Percentiles rank a stretch among this genome's conserved stretches.
These are phyloP conservation scores for Pluvialis apricaria DNA, from an alignment of 2,113 vertebrate genomes.

Conservation along the genomic window DNA sequence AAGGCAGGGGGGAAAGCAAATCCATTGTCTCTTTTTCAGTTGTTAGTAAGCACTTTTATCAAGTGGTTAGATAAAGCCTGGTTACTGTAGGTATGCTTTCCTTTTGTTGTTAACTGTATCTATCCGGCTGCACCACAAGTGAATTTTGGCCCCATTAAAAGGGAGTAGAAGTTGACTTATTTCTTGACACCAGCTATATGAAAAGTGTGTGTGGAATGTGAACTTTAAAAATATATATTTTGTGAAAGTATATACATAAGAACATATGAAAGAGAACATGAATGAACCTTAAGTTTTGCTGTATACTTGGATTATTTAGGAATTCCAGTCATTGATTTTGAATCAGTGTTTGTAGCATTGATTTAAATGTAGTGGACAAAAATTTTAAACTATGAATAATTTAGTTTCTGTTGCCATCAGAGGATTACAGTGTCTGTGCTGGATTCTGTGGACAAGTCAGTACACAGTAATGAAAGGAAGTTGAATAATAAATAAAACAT, in stretches of 20 bases:
- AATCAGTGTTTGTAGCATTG: slow-evolving; percentile 53
- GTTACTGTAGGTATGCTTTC: background rate
- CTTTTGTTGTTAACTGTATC: background rate
- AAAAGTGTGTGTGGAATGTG: background rate
- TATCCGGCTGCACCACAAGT: background rate
- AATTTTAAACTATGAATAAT: slow-evolving; percentile 47
- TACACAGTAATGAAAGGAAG: slow-evolving; percentile 43
- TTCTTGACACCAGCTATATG: background rate
- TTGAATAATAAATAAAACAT: slow-evolving; percentile 66
- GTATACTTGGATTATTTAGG: background rate
- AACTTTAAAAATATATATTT: background rate
- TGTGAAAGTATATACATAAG: background rate
- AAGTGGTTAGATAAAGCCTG: background rate
- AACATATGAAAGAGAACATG: background rate
- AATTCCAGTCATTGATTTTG: background rate
- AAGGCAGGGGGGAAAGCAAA: background rate
- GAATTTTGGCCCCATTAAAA: background rate
- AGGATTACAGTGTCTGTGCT: slow-evolving; percentile 44
- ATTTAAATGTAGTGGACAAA: slow-evolving; percentile 54
- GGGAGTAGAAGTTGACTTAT: background rate
- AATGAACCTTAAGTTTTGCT: background rate
- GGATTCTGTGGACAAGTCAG: slow-evolving; percentile 39
- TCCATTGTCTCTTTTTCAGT: background rate
- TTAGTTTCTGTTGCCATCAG: slow-evolving; percentile 12
- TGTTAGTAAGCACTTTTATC: background rate